Base-by-base conservation (phyloP, 2,113 vertebrate genomes). In the Casuarius casuarius region DNA sequence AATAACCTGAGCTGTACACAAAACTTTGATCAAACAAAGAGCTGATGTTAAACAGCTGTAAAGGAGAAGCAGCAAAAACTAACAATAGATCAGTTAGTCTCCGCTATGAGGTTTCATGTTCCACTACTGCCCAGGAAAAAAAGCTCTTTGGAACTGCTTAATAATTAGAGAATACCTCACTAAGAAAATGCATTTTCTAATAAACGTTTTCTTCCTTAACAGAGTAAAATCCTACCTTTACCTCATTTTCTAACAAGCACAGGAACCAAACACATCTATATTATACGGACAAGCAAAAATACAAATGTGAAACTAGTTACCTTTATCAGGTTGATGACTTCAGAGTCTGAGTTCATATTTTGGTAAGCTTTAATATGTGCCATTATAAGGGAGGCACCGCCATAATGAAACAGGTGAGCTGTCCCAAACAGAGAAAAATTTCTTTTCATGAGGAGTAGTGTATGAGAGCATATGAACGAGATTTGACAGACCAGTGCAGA, bases 1-100 rank as follows among this genome's bases (percentile, higher is more conserved):
- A 76, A 38, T 33, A 88, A 92, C 56, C 79, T 3, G 35, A 72
- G 78, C 35, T 68, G 59, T 79, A 20, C 49, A 28, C 1, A 4
- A 61, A 52, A 54, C 87, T 95, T 61, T 84, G 95, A 93, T 96
- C 89, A 87, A 90, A 93, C 85, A 58, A 89, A 70, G 33, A 90
- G 66, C 62, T n/a, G 5, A 31, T 21, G 66, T 87, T 86, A 40
- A 95, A 61, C 82, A 94, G 65, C 79, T 86, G n/a, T 8, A 59
- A 87, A 74, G 46, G 46, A 59, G 25, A 35, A 12, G 31, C 51
- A 52, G 31, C 31, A 28, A 66, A 52, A 87, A 79, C 5, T 40
- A 81, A 49, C 48, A 79, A 38, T 40, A 48, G 42, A 71, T 81
- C 58, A 48, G 38, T 8, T 38, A 38, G 40, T 29, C 75, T 80